Evolutionary conservation across 92 coral and sea anemone species (phyloP), one percentile per base, ranked within the genome.

Genomic region (Pocillopora meandrina): DNA sequence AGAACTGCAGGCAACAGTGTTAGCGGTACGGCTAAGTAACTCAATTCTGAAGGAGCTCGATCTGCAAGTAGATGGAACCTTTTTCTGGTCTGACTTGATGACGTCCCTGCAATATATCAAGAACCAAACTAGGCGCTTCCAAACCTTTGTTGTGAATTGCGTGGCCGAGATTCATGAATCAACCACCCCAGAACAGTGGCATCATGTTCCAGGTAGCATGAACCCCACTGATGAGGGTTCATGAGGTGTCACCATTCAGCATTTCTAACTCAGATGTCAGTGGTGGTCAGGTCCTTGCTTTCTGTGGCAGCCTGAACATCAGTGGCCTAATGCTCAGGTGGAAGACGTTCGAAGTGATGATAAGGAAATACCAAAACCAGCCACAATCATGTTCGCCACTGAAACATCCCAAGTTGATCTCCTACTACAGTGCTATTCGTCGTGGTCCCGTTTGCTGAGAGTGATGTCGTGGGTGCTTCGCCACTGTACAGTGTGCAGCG

Each of bases 151-250:
- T 14, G 49, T 90, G 1, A 87, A 81, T 63, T 81, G 93, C 17
- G 75, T 90, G 20, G 76, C 59, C 36, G 87, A 90, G 65, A 88
- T 88, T n/a, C 93, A 87, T 26, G 93, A 90, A 34, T 70, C 61
- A 36, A 75, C 85, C 12, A 59, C 55, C 6, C 88, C 85, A n/a
- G 72, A 62, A 10, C 88, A 93, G 59, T 87, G 92, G 92, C 76
- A 87, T 16, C 75, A 75, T 18, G 79, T 92, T 19, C 93, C 91
- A 0, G 93, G 90, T 56, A 2, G 7, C n/a, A 89, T 81, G 9
- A 90, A 89, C 72, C 89, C 95, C 8, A 91, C 93, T 1, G 85
- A 90, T 72, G 95, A 92, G 13, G 92, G 92, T 18, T 80, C 90
- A 47, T 58, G 92, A 72, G 94, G 94, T 31, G 52, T 91, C 52